These are phyloP conservation scores for Herminia tarsipennalis DNA, from an alignment of 2,888 invertebrate species.

Conservation along the genomic window DNA sequence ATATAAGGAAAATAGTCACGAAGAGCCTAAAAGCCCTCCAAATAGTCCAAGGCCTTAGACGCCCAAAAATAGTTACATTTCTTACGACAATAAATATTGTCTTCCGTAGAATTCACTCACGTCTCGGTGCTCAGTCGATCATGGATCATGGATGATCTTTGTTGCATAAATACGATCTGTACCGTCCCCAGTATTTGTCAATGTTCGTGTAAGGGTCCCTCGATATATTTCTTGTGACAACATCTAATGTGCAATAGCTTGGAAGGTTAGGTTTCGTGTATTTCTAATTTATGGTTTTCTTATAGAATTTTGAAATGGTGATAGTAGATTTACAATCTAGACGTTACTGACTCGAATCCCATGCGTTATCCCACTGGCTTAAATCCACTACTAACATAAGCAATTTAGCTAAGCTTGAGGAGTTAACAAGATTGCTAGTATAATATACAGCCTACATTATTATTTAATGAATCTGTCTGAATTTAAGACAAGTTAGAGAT, in stretches of 20 bases:
- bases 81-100: slow-evolving; percentile 20
- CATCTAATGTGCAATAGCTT: neutral
- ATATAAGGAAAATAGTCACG: too few relatives aligned
- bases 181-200: slow-evolving; percentile 43
- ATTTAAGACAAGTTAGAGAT: too few relatives aligned
- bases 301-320: too few relatives aligned
- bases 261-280: neutral
- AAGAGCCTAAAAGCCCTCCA: neutral
- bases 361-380: too few relatives aligned
- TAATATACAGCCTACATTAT: too few relatives aligned
- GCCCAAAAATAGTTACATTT: slow-evolving; percentile 1
- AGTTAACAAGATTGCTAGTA: too few relatives aligned
- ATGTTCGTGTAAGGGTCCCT: slow-evolving; percentile 26
- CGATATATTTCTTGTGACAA: slow-evolving; percentile 40
- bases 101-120: slow-evolving; percentile 35
- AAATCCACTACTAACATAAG: too few relatives aligned
- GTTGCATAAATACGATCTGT: slow-evolving; percentile 17
- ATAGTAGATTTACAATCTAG: too few relatives aligned
- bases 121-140: slow-evolving; percentile 27
- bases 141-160: slow-evolving; percentile 26
- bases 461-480: too few relatives aligned
- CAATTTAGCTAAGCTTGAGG: too few relatives aligned
- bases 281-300: too few relatives aligned
- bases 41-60: neutral
- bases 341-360: too few relatives aligned